A percentile compares a stretch with the other conserved stretches of the same genome.
Evolutionary conservation across 1,140 invertebrate genomes (phyloP).

Genomic region (Drosophila takahashii): DNA sequence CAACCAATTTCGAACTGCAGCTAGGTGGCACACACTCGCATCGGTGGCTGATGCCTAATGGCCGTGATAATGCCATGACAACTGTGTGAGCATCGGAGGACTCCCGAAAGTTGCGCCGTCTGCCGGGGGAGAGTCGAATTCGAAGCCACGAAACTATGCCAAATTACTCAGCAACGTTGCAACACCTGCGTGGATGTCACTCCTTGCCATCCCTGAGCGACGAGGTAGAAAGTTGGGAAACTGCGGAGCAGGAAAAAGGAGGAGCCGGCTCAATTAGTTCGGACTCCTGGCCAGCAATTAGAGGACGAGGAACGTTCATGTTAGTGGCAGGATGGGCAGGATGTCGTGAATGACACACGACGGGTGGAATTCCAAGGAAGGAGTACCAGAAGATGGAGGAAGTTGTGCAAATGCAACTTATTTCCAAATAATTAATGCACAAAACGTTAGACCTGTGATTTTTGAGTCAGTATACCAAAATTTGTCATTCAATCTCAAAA

Average conservation of each 20-base stretch:
- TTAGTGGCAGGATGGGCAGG: conserved; percentile 48
- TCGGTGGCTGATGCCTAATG: conserved; percentile 40
- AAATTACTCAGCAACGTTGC: conserved; percentile 48
- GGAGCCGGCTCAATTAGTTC: conserved; percentile 53
- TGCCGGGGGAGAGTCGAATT: neutral
- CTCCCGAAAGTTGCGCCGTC: conserved; percentile 34
- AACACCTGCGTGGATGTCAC: conserved; percentile 36
- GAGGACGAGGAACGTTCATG: conserved; percentile 13
- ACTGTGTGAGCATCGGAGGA: conserved; percentile 35
- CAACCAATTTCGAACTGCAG: conserved; percentile 21
- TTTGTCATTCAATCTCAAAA: neutral
- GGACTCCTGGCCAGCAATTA: conserved; percentile 53
- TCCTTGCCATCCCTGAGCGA: neutral
- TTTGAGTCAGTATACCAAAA: neutral
- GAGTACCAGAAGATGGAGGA: neutral
- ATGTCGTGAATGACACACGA: conserved; percentile 11
- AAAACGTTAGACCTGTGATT: neutral
- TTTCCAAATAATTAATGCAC: too few species aligned
- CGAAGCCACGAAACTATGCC: conserved; percentile 57
- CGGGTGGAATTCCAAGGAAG: neutral
- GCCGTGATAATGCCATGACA: conserved; percentile 60
- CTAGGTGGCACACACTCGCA: conserved; percentile 26
- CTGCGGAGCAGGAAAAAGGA: conserved; percentile 10
- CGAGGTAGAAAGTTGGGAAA: conserved; percentile 10
- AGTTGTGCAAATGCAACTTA: neutral